These are phyloP conservation scores for Unio pictorum DNA, from an alignment of 2,888 invertebrate genomes.

Conservation along the genomic window DNA sequence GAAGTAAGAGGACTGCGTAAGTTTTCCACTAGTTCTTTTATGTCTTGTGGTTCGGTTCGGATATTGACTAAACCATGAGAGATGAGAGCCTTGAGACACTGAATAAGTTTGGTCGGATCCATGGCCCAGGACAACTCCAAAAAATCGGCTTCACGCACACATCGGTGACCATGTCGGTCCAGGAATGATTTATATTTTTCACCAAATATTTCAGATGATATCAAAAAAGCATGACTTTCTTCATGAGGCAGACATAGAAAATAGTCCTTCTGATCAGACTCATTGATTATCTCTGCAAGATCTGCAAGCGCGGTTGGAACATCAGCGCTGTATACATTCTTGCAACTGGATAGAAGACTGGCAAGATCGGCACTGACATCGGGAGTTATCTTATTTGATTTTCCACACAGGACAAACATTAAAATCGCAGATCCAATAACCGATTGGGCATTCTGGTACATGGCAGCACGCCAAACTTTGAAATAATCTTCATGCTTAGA, in stretches of 20 bases:
- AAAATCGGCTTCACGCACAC: slow-evolving; percentile 73
- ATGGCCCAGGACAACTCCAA: slow-evolving; percentile 44
- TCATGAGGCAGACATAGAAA: not conserved
- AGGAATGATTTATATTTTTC: slow-evolving; percentile 73
- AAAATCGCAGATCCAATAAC: no score
- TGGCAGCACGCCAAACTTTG: no score
- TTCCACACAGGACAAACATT: no score
- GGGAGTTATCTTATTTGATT: no score
- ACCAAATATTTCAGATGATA: no score
- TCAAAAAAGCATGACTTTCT: no score
- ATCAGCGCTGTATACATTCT: not conserved
- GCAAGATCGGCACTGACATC: no score
- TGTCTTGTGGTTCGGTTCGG: not conserved
- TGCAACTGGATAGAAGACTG: no score
- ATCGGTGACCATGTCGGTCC: slow-evolving; percentile 81
- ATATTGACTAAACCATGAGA: not conserved
- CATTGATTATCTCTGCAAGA: slow-evolving; percentile 3
- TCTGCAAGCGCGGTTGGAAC: slow-evolving; percentile 7
- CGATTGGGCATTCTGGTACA: no score
- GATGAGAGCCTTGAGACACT: slow-evolving; percentile 73
- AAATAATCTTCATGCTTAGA: no score
- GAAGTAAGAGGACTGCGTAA: slow-evolving; percentile 2
- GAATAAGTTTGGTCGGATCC: slow-evolving; percentile 35
- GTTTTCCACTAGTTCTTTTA: slow-evolving; percentile 5
- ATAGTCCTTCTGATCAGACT: not conserved